Percentiles rank a stretch among this genome's conserved stretches.
Evolutionary conservation across 2,888 invertebrate species (phyloP).

Genomic region (Ectemnius lituratus): DNA sequence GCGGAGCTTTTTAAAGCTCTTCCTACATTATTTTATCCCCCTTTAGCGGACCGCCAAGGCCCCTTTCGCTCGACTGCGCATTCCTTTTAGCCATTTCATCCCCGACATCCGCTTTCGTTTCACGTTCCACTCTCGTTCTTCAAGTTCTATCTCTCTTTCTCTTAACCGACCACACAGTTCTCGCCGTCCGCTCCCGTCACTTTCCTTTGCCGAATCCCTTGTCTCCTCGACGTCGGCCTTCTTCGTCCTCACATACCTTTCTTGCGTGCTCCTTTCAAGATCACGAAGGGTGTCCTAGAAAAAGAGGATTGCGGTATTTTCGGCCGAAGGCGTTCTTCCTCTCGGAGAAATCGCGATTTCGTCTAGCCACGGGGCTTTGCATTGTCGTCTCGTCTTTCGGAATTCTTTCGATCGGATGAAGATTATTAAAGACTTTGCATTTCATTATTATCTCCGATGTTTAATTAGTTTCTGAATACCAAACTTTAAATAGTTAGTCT

Average conservation of each 20-base stretch:
- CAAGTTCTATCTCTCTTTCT: slow-evolving; percentile 3
- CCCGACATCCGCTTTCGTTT: slow-evolving; percentile 65
- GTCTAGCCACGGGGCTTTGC: neutral
- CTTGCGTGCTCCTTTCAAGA: too few species aligned
- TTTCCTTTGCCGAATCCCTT: too few species aligned
- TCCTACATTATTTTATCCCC: slow-evolving; percentile 67
- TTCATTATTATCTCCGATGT: too few species aligned
- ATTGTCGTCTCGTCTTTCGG: neutral
- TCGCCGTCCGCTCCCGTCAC: too few species aligned
- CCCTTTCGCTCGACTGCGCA: slow-evolving; percentile 73
- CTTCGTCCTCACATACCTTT: too few species aligned
- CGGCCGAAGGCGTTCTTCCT: slow-evolving; percentile 4
- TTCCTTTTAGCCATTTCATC: slow-evolving; percentile 75
- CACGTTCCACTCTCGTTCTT: slow-evolving; percentile 62
- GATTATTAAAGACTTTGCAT: too few species aligned
- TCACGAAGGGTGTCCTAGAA: neutral
- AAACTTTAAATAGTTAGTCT: too few species aligned
- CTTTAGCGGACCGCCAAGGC: slow-evolving; percentile 47
- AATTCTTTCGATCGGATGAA: too few species aligned
- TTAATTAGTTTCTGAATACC: too few species aligned
- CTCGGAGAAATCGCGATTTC: neutral
- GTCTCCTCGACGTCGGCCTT: too few species aligned
- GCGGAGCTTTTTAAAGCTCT: slow-evolving; percentile 62
- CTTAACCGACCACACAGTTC: neutral
- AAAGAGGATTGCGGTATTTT: slow-evolving; percentile 33